Percentiles rank a stretch among this genome's conserved stretches.
These are phyloP conservation scores for Sylvicola fuscatus DNA, from an alignment of 2,888 invertebrate genomes.

Conservation along the genomic window DNA sequence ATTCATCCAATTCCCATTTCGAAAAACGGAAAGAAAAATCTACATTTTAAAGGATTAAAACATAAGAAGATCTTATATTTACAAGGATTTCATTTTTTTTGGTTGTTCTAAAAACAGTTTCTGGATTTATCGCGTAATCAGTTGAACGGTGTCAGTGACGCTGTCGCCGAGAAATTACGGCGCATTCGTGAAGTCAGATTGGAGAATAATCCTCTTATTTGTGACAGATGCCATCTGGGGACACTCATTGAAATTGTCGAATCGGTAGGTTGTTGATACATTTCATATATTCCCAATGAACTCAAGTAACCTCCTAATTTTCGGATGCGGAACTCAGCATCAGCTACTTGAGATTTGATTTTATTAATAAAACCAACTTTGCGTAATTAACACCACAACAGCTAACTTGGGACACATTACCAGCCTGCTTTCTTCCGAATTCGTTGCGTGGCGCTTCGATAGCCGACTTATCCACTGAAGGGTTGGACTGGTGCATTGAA, in stretches of 20 bases:
- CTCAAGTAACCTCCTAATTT: not conserved
- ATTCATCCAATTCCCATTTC: too few relatives aligned
- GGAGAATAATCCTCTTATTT: slow-evolving; percentile 26
- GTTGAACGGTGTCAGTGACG: slow-evolving; percentile 32
- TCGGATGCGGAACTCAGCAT: not conserved
- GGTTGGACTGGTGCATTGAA: slow-evolving; percentile 23
- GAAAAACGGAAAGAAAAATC: too few relatives aligned
- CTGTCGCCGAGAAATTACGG: slow-evolving; percentile 20
- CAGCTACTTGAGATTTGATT: slow-evolving; percentile 1
- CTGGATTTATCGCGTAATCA: slow-evolving; percentile 57
- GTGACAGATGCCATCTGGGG: slow-evolving; percentile 26
- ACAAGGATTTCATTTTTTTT: slow-evolving; percentile 6
- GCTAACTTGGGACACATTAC: slow-evolving; percentile 25
- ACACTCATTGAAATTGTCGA: slow-evolving; percentile 24
- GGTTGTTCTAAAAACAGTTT: slow-evolving; percentile 30
- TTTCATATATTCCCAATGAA: too few relatives aligned
- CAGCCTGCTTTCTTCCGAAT: slow-evolving; percentile 25
- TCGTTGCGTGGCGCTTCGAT: slow-evolving; percentile 23
- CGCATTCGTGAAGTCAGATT: slow-evolving; percentile 23
- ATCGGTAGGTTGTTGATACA: slow-evolving; percentile 24
- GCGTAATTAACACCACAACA: slow-evolving; percentile 8
- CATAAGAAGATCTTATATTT: too few relatives aligned
- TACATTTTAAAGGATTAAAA: too few relatives aligned
- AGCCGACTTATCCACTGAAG: slow-evolving; percentile 21
- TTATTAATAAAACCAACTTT: not conserved